These are phyloP conservation scores for Manis pentadactyla DNA, from an alignment of 2,797 vertebrate genomes.

Conservation along the genomic window DNA sequence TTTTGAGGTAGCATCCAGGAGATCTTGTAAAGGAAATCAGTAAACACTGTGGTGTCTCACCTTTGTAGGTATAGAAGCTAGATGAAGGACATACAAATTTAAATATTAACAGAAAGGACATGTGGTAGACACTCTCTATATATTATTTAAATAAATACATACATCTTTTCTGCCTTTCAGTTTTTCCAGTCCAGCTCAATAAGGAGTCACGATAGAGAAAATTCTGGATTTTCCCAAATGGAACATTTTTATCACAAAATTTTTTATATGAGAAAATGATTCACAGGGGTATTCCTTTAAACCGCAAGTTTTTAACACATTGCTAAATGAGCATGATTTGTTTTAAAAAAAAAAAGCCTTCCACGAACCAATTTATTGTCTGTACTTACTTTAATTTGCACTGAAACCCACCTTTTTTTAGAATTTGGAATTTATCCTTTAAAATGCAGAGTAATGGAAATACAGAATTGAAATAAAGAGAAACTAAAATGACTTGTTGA, in stretches of 20 bases:
- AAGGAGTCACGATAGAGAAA: neutral
- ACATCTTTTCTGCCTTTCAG: neutral
- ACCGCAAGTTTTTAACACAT: neutral
- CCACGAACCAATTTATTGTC: neutral
- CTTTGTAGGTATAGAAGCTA: neutral
- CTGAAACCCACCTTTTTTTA: neutral
- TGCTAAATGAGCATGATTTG: neutral
- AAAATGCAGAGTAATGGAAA: neutral
- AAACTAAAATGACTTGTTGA: neutral
- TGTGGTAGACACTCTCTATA: neutral
- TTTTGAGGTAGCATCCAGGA: neutral
- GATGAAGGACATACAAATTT: neutral
- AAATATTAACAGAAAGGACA: neutral
- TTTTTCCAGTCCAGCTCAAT: neutral
- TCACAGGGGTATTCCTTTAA: neutral
- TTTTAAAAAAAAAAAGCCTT: neutral
- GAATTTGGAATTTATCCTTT: neutral
- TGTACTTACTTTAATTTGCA: neutral
- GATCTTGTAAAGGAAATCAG: neutral
- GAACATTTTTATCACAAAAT: neutral
- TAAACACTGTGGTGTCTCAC: neutral
- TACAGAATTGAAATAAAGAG: neutral
- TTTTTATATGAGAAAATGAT: conserved; percentile 7
- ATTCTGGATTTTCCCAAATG: neutral
- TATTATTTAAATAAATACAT: neutral